These are phyloP conservation scores for Danio albolineatus DNA, from an alignment of 2,797 vertebrate genomes.

Conservation along the genomic window DNA sequence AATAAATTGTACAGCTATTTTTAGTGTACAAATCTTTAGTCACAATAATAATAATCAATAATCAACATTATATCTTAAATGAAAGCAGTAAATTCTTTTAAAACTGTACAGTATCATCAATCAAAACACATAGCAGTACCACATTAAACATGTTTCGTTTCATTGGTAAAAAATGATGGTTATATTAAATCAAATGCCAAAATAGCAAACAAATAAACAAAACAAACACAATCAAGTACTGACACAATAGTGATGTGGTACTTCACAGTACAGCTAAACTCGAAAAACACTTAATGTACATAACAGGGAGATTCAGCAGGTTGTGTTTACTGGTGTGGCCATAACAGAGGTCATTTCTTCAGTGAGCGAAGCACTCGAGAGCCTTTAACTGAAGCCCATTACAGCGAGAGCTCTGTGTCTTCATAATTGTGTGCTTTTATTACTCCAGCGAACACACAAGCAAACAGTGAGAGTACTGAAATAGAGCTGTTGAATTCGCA, in stretches of 20 bases:
- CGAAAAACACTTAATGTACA: constrained; percentile 10
- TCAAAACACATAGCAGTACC: too few species aligned
- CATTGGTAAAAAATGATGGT: not conserved
- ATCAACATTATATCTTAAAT: too few species aligned
- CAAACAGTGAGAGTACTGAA: constrained; percentile 25
- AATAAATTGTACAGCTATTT: too few species aligned
- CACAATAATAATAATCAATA: too few species aligned
- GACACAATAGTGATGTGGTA: constrained; percentile 3
- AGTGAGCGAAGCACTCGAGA: constrained; percentile 22
- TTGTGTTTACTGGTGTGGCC: constrained; percentile 27
- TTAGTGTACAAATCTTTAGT: too few species aligned
- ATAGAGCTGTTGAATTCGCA: constrained; percentile 45
- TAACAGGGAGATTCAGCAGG: constrained; percentile 7
- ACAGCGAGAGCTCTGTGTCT: constrained; percentile 6
- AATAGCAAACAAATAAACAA: too few species aligned
- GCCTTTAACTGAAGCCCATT: not conserved
- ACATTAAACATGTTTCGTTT: not conserved
- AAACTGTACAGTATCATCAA: too few species aligned
- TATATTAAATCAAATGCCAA: too few species aligned
- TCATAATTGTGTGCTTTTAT: constrained; percentile 43
- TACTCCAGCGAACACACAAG: constrained; percentile 18
- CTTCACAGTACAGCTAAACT: constrained; percentile 3
- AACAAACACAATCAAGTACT: too few species aligned
- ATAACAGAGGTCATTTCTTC: constrained; percentile 17
- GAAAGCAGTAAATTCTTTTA: too few species aligned